phyloP scores from a whole-genome alignment of 2,888 invertebrate species.

The Drosophila nr. medialis region DNA sequence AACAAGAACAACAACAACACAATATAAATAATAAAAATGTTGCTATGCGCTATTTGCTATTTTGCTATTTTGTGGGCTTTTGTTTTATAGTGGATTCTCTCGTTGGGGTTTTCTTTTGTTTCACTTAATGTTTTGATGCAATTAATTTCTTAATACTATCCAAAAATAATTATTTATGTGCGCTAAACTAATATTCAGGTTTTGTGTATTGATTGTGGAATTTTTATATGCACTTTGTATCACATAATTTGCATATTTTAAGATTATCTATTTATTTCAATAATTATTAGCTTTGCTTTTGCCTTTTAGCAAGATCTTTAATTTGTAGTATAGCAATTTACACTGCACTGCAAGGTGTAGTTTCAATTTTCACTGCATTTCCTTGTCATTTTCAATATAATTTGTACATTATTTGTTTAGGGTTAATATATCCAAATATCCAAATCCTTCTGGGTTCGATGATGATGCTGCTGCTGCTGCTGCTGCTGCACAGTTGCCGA shows the following conservation, averaged over 20 bases:
- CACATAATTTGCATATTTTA: constrained; percentile 30
- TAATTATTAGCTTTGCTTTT: constrained; percentile 1
- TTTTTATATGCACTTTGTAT: constrained; percentile 35
- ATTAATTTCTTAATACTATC: constrained; percentile 13
- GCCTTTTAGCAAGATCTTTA: constrained; percentile 2
- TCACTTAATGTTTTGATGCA: constrained; percentile 21
- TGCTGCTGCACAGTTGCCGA: constrained; percentile 33
- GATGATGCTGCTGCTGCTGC: constrained; percentile 4
- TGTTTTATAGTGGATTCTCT: constrained; percentile 1
- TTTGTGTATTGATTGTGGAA: constrained; percentile 26
- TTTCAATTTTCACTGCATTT: constrained; percentile 35
- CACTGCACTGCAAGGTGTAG: constrained; percentile 34
- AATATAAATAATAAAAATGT: constrained; percentile 31
- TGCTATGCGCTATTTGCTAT: constrained; percentile 74
- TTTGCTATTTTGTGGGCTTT: constrained; percentile 11
- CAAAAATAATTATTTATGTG: constrained; percentile 24
- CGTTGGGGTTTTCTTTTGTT: neutral
- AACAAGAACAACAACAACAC: constrained; percentile 9
- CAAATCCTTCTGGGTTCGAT: constrained; percentile 30
- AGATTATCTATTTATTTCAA: constrained; percentile 5
- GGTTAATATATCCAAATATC: constrained; percentile 28
- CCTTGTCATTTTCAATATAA: constrained; percentile 10
- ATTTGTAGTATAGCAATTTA: neutral
- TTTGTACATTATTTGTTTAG: constrained; percentile 18
- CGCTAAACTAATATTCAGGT: constrained; percentile 34